These are phyloP conservation scores for Byasa hedistus DNA, from an alignment of 2,888 invertebrate species.

Conservation along the genomic window DNA sequence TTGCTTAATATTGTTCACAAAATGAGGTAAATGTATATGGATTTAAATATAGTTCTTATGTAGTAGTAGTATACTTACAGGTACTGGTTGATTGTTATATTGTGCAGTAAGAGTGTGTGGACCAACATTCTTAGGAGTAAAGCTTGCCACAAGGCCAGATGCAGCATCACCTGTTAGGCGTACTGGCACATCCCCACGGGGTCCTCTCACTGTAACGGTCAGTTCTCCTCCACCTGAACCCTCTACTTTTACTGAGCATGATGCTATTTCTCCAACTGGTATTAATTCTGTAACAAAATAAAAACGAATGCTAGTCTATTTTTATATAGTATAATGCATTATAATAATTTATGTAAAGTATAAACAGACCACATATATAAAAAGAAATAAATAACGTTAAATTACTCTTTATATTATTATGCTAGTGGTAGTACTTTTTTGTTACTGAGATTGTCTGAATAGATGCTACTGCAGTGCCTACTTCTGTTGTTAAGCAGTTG, in stretches of 20 bases:
- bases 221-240: conserved; percentile 87
- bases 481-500: too few relatives aligned
- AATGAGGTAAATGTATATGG: too few relatives aligned
- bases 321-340: too few relatives aligned
- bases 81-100: conserved; percentile 93
- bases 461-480: too few relatives aligned
- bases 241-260: conserved; percentile 75
- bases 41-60: neutral
- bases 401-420: too few relatives aligned
- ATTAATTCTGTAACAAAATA: conserved; percentile 83
- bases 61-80: conserved; percentile 61
- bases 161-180: conserved; percentile 93
- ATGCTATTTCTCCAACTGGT: conserved; percentile 84
- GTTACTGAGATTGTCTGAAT: too few relatives aligned
- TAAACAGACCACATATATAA: too few relatives aligned
- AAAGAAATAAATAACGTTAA: too few relatives aligned
- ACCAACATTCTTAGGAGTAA: conserved; percentile 95
- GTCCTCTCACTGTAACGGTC: conserved; percentile 93
- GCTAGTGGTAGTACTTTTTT: too few relatives aligned
- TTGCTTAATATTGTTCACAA: neutral
- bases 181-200: conserved; percentile 91
- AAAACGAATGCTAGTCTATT: neutral
- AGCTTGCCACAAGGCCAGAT: conserved; percentile 93
- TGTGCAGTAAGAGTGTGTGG: conserved; percentile 94
- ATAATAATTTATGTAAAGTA: too few relatives aligned